Base-by-base conservation (phyloP, 2,113 vertebrate genomes). In the Copsychus sechellarum region DNA sequence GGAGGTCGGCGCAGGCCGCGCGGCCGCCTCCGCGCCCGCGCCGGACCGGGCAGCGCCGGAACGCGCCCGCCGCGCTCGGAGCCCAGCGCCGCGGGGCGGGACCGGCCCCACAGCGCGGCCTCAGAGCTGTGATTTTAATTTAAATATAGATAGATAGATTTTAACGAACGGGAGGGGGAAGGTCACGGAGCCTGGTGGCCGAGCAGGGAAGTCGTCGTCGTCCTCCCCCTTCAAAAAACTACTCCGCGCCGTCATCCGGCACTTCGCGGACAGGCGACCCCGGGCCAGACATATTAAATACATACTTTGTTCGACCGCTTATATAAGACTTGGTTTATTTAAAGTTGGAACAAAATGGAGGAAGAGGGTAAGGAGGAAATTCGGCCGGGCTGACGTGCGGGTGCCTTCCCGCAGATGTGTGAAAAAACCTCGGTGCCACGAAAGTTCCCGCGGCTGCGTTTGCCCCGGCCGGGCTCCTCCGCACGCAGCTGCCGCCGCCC, bases 311-410 rank as follows among this genome's bases (percentile, higher is more conserved):
- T 36, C 51, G 40, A 43, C 48, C 73, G 65, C 85, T 85, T 90
- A 71, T 71, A 51, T 87, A 95, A 96, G 81, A 51, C 69, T 71
- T 21, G 76, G 29, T 58, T 89, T 88, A 73, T 90, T 93, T 92
- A 88, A 95, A 97, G 88, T 96, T 93, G 77, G 92, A 97, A 95
- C 92, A 95, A 96, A 95, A 96, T 94, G 94, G 94, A 95, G 96
- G 95, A 84, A 90, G 76, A 88, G 91, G 56, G 86, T 58, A 33
- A 86, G 71, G 76, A 79, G 82, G 61, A 57, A 91, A 60, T 57
- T 64, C 83, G 25, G 64, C 60, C 73, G 38, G 69, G 77, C 67
- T 70, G 86, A 50, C 56, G 67, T 25, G 42, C 3, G 47, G 58
- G 33, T 33, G 42, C 48, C 33, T 88, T 57, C 23, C 4, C 70